Evolutionary conservation across 2,113 vertebrate genomes (phyloP).

Genomic region (Apteryx owenii): DNA sequence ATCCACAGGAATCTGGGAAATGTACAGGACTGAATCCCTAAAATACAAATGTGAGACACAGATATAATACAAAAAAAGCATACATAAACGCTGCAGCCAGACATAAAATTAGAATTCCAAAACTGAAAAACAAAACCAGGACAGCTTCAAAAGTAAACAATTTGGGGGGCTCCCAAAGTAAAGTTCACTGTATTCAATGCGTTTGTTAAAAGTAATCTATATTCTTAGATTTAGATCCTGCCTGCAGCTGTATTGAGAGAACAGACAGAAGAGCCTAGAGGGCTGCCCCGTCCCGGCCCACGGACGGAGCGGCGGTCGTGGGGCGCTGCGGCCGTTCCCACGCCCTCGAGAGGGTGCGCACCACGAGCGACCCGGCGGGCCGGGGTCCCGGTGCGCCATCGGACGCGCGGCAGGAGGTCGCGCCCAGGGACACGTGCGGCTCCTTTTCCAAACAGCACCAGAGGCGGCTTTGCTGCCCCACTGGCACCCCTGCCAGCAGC

Average conservation of each 20-base stretch:
- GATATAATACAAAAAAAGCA: background rate
- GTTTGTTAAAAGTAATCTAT: background rate
- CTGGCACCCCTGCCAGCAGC: background rate
- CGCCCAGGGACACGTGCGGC: background rate
- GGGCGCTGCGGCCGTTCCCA: background rate
- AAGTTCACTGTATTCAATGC: background rate
- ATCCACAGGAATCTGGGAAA: background rate
- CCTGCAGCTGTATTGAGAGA: background rate
- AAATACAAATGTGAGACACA: background rate
- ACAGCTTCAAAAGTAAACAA: background rate
- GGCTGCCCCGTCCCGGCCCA: background rate
- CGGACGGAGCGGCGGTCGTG: background rate
- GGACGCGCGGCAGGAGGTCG: background rate
- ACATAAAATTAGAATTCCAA: background rate
- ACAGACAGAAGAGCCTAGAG: background rate
- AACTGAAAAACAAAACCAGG: background rate
- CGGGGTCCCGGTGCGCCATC: background rate
- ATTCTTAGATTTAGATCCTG: background rate
- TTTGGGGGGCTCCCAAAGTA: background rate
- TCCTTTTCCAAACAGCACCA: background rate
- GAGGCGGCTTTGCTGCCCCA: accelerated
- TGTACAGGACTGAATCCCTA: background rate
- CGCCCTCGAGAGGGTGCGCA: accelerated
- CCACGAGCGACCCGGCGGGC: too few relatives aligned
- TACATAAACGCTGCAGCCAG: background rate